Percentiles rank a stretch among this genome's conserved stretches.
Evolutionary conservation across 2,797 vertebrate genomes (phyloP).

Genomic region (Chrysocyon brachyurus): DNA sequence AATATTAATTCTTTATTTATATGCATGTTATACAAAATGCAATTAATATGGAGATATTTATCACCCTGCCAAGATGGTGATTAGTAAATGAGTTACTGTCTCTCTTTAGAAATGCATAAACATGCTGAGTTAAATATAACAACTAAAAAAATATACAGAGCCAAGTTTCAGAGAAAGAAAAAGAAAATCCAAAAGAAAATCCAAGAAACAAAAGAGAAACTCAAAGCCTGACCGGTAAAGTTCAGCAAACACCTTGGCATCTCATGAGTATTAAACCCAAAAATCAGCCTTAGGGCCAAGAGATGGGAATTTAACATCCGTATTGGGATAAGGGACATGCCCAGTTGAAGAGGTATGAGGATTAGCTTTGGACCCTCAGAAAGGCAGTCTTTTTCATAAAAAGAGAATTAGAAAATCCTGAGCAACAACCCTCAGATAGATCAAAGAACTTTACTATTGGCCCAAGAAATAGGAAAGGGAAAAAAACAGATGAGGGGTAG

Average conservation of each 20-base stretch:
- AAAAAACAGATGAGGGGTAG: neutral
- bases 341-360: neutral
- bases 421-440: neutral
- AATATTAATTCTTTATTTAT: neutral
- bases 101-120: neutral
- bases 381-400: neutral
- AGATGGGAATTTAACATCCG: neutral
- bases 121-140: neutral
- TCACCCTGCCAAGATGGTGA: neutral
- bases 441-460: neutral
- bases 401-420: slow-evolving; percentile 16
- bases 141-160: neutral
- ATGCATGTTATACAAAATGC: neutral
- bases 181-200: neutral
- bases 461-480: neutral
- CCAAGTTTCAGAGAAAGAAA: neutral
- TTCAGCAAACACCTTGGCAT: neutral
- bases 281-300: neutral
- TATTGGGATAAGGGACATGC: neutral
- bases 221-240: neutral
- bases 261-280: neutral
- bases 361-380: neutral
- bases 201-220: neutral
- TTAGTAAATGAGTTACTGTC: neutral
- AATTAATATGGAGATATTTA: neutral